These are phyloP conservation scores for Sphinx pinastri DNA, from an alignment of 2,888 invertebrate species.

Conservation along the genomic window DNA sequence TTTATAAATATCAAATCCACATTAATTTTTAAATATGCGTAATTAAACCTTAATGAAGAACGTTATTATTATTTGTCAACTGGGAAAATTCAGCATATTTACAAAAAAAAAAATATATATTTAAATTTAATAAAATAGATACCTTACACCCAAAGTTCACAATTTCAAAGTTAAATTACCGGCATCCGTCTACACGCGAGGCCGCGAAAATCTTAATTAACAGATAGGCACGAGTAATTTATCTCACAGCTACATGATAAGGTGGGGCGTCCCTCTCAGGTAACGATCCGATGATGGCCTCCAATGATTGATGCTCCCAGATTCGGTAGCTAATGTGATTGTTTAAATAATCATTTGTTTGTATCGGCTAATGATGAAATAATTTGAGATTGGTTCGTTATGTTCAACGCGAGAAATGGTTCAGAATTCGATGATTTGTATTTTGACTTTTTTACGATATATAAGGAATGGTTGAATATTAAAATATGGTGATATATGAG, in stretches of 20 bases:
- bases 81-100: too few relatives aligned
- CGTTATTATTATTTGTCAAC: background rate
- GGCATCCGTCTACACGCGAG: constrained; percentile 76
- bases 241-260: constrained; percentile 73
- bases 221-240: constrained; percentile 77
- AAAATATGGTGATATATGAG: too few relatives aligned
- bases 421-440: too few relatives aligned
- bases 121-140: background rate
- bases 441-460: too few relatives aligned
- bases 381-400: background rate
- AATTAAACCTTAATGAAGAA: background rate
- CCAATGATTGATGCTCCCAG: constrained; percentile 49
- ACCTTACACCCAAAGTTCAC: constrained; percentile 44
- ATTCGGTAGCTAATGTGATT: constrained; percentile 37
- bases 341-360: constrained; percentile 29
- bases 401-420: background rate
- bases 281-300: constrained; percentile 48
- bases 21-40: too few relatives aligned
- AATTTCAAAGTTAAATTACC: constrained; percentile 76
- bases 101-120: background rate
- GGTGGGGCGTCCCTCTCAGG: constrained; percentile 56
- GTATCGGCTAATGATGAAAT: constrained; percentile 18
- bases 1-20: too few relatives aligned
- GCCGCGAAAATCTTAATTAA: constrained; percentile 83
- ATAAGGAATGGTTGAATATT: too few relatives aligned